Percentiles rank a stretch among this genome's conserved stretches.
These are phyloP conservation scores for Scolopax rusticola DNA, from an alignment of 2,797 vertebrate genomes.

Conservation along the genomic window DNA sequence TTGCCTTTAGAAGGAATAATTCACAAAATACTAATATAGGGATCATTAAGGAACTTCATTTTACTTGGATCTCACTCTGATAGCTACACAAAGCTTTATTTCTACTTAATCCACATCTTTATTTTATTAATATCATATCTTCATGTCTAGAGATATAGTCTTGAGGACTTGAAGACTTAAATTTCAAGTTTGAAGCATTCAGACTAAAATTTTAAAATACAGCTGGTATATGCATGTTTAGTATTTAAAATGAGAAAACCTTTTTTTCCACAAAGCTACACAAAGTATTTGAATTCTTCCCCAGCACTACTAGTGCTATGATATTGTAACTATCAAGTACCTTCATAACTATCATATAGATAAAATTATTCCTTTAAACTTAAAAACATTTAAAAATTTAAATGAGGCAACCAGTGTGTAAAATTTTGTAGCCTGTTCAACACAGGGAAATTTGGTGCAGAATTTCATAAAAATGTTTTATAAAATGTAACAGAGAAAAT, in stretches of 20 bases:
- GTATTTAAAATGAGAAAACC: background rate
- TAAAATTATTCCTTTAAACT: background rate
- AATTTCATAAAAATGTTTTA: background rate
- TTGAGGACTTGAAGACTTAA: background rate
- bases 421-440: background rate
- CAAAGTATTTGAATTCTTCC: background rate
- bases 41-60: background rate
- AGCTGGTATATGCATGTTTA: background rate
- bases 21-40: background rate
- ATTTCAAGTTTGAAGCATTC: background rate
- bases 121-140: background rate
- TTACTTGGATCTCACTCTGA: background rate
- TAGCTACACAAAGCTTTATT: background rate
- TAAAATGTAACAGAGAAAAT: background rate
- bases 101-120: background rate
- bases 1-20: background rate
- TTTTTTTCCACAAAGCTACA: background rate
- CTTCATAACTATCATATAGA: background rate
- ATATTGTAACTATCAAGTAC: background rate
- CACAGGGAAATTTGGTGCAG: background rate
- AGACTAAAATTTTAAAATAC: background rate
- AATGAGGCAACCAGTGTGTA: background rate
- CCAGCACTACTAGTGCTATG: background rate
- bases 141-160: background rate
- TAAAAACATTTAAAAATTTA: background rate